A percentile compares a stretch with the other conserved stretches of the same genome.
These are phyloP conservation scores for Drosophila neotestacea DNA, from an alignment of 2,888 invertebrate genomes.

Conservation along the genomic window DNA sequence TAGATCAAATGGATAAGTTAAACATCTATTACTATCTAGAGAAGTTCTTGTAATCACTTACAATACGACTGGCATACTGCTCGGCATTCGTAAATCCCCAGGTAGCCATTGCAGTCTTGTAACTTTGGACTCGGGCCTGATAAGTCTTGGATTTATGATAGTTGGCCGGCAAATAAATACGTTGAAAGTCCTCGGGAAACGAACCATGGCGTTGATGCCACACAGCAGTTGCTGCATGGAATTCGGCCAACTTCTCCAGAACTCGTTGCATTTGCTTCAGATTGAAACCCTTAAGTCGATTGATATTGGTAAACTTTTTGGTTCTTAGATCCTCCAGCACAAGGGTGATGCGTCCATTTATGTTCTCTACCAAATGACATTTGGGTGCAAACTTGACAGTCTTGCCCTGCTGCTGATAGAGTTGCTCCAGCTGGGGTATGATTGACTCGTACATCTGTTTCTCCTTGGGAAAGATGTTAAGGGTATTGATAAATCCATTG, in stretches of 20 bases:
- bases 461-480: conserved; percentile 84
- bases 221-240: conserved; percentile 83
- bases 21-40: not conserved
- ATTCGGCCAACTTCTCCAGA: conserved; percentile 82
- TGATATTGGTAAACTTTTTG: conserved; percentile 79
- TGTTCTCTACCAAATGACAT: conserved; percentile 76
- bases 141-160: conserved; percentile 80
- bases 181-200: conserved; percentile 75
- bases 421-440: conserved; percentile 78
- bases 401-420: conserved; percentile 74
- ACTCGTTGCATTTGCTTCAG: conserved; percentile 81
- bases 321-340: conserved; percentile 81
- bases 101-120: conserved; percentile 75
- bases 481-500: conserved; percentile 72
- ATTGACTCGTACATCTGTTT: conserved; percentile 80
- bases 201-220: conserved; percentile 74
- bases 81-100: conserved; percentile 79
- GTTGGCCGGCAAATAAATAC: conserved; percentile 80
- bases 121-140: conserved; percentile 75
- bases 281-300: conserved; percentile 82
- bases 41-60: conserved; percentile 49
- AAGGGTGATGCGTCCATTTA: conserved; percentile 74
- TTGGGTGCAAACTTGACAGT: conserved; percentile 79
- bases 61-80: conserved; percentile 74
- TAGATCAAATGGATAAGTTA: not conserved